Base-by-base conservation (phyloP, 2,888 invertebrate genomes). In the Cephalotes varians region DNA sequence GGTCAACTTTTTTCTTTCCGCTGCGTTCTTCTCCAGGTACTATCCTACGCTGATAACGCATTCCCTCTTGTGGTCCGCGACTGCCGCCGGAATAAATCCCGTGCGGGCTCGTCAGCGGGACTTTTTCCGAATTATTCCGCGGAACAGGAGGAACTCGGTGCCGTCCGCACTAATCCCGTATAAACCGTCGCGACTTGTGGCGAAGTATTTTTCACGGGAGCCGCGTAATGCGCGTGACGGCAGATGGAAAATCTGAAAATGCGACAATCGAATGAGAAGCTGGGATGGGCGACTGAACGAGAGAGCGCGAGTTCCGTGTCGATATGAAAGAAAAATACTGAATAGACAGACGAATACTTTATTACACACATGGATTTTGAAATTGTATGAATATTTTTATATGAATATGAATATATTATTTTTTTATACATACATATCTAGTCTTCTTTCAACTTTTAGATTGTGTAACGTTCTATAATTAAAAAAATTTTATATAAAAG, bases 131-230 rank as follows among this genome's bases (percentile, higher is more conserved):
- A 62, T 71, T 81, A 69, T 47, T 71, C 69, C 44, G 44, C 77
- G 71, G 77, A 69, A 79, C 56, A 79, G 77, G 54, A 79, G 56
- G 71, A 79, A 79, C 77, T 69, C 77, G 54, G 54, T 77, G 21
- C 77, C 77, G 40, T 31, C 21, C 77, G 69, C 77, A 69, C 71
- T 79, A 79, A 79, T 79, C 77, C 71, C 56, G 69, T 56, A 79
- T 79, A 79, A 79, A 79, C 77, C 77, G 77, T 71, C 54, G 77
- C 77, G 77, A 79, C 77, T 79, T 79, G 77, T 69, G 77, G 77
- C 56, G 69, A 79, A 69, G 69, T 69, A 79, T 79, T 79, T 79
- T 79, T 69, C 77, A 56, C 77, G 44, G 25, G 40, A 69, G 44
- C 18, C 34, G 44, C 69, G 77, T 79, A 79, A 79, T 79, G 77